Base-by-base conservation (phyloP, 2,888 invertebrate species). In the Onchidella celtica region DNA sequence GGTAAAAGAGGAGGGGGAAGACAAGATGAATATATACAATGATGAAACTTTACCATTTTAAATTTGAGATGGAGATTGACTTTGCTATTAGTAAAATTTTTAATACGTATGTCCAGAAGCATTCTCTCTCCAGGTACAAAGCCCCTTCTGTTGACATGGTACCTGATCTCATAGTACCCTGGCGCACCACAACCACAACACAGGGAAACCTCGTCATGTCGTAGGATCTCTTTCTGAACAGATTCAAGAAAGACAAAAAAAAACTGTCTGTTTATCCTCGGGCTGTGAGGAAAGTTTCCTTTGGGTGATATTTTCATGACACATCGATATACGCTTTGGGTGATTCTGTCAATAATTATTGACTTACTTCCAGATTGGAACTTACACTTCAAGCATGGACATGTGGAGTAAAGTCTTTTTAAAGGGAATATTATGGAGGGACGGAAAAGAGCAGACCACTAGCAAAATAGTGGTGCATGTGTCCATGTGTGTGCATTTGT, bases 101-200 rank as follows among this genome's bases (percentile, higher is more conserved):
- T 65, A 11, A 69, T 34, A 11, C 81, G 40, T 36, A 83, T 55
- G 38, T 83, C 81, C 36, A 81, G 61, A 11, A 83, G 38, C 40
- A 83, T 83, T 59, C 77, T 83, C 73, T 83, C 83, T 57, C 83
- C 83, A 38, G 83, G 83, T n/a, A 83, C 81, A n/a, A 81, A 83
- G 77, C 83, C 83, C 34, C 78, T 29, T 34, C 81, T 78, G n/a
- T 65, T 63, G 40, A 83, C 63, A 2, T 69, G 36, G 40, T 78
- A 83, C 21, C 69, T 80, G 66, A 83, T 72, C 63, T 81, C 83
- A 59, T 77, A 83, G 21, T 32, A 81, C n/a, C 81, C 83, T n/a
- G 81, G 83, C 21, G 47, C 34, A 47, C 80, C 47, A 55, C 83
- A 83, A 3, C 81, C 78, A 61, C 83, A 83, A 27, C 74, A 83